Evolutionary conservation across 2,113 vertebrate species (phyloP), one percentile per base, ranked within the genome.

Genomic region (Motacilla tschutschensis): DNA sequence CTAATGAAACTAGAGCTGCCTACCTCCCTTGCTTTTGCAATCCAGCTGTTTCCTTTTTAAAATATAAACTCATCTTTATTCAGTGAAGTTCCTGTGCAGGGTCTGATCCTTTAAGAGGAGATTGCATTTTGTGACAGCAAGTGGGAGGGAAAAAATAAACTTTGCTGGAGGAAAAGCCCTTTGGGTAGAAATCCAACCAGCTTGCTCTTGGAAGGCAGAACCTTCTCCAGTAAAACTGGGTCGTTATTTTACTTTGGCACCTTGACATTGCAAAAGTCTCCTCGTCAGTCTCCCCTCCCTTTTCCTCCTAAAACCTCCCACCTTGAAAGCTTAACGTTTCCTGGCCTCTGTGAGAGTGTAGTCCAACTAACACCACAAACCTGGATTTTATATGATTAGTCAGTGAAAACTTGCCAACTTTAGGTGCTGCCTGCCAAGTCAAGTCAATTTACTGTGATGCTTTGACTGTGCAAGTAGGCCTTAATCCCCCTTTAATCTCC

Each of bases 11-110:
- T 71, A 94, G 95, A 96, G 93, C 95, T 89, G 95, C 91, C 92
- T 95, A 95, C 95, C 90, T 93, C 95, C 91, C 92, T 93, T 92
- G 91, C 93, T 95, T 96, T 96, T 95, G 97, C 95, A 96, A 96
- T 96, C 98, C 98, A 98, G 98, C 98, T 99, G 98, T 98, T 98
- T 98, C 97, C 98, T 96, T 96, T 96, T 97, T 96, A 95, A 97
- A 97, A 96, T 92, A 95, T 93, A 96, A 97, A 97, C 95, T 96
- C 96, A 94, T 96, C 95, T 96, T 95, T 95, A 97, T 96, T 95
- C 94, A 76, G 84, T 79, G 74, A 92, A 95, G 92, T 95, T 95
- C 94, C 96, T 93, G 91, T 94, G 88, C 93, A 43, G 93, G 95
- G 91, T 92, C 84, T 94, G 87, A 96, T 96, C 92, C 94, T 95